Percentiles rank a stretch among this genome's conserved stretches.
Conservation (phyloP, 2,113 vertebrate species). For the Scomber scombrus region DNA sequence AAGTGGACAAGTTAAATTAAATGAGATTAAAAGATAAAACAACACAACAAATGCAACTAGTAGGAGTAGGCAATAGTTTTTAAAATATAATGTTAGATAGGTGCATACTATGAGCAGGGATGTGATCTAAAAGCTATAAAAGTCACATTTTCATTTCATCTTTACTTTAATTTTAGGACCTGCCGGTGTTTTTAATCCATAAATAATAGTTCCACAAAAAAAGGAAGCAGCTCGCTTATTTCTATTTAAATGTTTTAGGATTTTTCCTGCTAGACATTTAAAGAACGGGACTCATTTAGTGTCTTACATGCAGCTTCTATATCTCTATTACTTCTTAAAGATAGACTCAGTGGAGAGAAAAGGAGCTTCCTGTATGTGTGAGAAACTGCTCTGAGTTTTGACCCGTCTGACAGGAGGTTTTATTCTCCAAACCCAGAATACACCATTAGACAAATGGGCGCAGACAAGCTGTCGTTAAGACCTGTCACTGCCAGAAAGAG, state of each 20-base stretch:
- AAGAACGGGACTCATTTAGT: background rate
- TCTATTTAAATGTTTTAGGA: background rate
- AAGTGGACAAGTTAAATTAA: no score
- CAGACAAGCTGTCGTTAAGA: conserved; percentile 59
- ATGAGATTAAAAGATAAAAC: no score
- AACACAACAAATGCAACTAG: no score
- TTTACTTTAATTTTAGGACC: background rate
- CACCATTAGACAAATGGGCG: conserved; percentile 67
- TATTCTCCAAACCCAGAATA: conserved; percentile 26
- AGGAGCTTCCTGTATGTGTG: background rate
- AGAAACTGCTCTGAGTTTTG: conserved; percentile 14
- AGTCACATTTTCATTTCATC: no score
- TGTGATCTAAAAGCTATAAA: no score
- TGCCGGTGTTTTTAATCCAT: no score
- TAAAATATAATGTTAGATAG: no score
- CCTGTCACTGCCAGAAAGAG: conserved; percentile 32
- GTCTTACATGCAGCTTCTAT: conserved; percentile 6
- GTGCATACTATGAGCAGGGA: no score
- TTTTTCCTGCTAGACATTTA: no score
- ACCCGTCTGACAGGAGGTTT: conserved; percentile 49
- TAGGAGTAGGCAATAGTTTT: no score
- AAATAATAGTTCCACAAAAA: background rate
- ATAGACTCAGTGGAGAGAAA: background rate
- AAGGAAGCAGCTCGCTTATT: background rate
- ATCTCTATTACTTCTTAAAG: conserved; percentile 18